Base-by-base conservation (phyloP, 2,113 vertebrate genomes). In the Saguinus midas region DNA sequence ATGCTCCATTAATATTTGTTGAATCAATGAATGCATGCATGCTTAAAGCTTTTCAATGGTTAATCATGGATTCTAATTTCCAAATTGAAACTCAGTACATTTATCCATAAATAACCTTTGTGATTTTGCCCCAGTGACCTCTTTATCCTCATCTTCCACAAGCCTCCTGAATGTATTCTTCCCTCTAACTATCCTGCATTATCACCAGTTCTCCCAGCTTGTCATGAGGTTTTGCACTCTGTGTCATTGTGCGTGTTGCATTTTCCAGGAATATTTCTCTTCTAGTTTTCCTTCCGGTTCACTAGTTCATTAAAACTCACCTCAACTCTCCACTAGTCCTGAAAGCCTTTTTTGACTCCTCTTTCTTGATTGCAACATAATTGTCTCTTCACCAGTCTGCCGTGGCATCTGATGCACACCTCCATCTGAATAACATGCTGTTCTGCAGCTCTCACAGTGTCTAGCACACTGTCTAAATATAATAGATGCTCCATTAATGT, bases 281-380 rank as follows among this genome's bases (percentile, higher is more conserved):
- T 29, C 9, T 83, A 29, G 25, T 64, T 84, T 64, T 87, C 50
- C 23, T 55, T 86, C 40, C 84, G 35, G 11, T 61, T 91, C 96
- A 64, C 64, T 66, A 37, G 43, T 83, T 96, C 52, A 90, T 72
- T 68, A 72, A 87, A 95, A 91, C 80, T 87, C 58, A 68, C 17
- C 37, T 58, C 68, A 78, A 55, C 61, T 83, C 80, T 58, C 10
- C 25, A 16, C 61, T 61, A 58, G 8, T 82, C 66, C 37, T 25
- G 55, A 86, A 68, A 82, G 29, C 20, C 66, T 94, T 94, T 82
- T 72, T 43, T 64, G 73, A 58, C 8, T 29, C 45, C 52, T 50
- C 8, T 8, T 68, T 16, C 25, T 35, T 27, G 50, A 20, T 43
- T 57, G 50, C 2, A 1, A 79, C 43, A 35, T 29, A 78, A 61